Base-by-base conservation (phyloP, 2,888 invertebrate species). In the Eupithecia subfuscata region DNA sequence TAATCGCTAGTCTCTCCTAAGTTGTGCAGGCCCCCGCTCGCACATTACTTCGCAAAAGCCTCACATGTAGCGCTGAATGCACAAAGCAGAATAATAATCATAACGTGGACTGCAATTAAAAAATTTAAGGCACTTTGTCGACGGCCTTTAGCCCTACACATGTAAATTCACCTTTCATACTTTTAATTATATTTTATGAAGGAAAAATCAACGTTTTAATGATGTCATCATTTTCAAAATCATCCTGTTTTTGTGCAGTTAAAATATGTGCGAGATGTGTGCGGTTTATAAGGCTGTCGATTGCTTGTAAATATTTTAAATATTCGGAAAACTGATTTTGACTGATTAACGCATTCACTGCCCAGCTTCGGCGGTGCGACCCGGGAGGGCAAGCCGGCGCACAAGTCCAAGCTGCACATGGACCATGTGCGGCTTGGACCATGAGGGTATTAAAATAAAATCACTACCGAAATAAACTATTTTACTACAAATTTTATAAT, bases 51-150 rank as follows among this genome's bases (percentile, higher is more conserved):
- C 78, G 89, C 82, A 89, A 89, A 90, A 86, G 85, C 88, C 89
- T 83, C 88, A 91, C 87, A 89, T 90, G 90, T 88, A 86, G 88
- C 89, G 87, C 89, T 86, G 90, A 91, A 94, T 91, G 91, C 92
- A 94, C 94, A 94, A 94, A 94, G 92, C 89, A 89, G 90, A 86
- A 92, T 92, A 93, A 93, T 93, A 93, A 93, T 90, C 90, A 92
- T 90, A 91, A 91, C 89, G 90, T 91, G 88, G 89, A 85, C 85
- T 83, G 94, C 93, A 95, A 94, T 95, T 94, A 95, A 95, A 95
- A 93, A 92, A 93, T 91, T 94, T 93, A 91, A 94, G 94, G 93
- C 93, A 94, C 93, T 94, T 93, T 94, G 91, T 87, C 81, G 84
- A 85, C 82, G 85, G 87, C 87, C 90, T 89, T 90, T 89, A 83